Base-by-base conservation (phyloP, 2,113 vertebrate species). In the Prunella himalayana region DNA sequence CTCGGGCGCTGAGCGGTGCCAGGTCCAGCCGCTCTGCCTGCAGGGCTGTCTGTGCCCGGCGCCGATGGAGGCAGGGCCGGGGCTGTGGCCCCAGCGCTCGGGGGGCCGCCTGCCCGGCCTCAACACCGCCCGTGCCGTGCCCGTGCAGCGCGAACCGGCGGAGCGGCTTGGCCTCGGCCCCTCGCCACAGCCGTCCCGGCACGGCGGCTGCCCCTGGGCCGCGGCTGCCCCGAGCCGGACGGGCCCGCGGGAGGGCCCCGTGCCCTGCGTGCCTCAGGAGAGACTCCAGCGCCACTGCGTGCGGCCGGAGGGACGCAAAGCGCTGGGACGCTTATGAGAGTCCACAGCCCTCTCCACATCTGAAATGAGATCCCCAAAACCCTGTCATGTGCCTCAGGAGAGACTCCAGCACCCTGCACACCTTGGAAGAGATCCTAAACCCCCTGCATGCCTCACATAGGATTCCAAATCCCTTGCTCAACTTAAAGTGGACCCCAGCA, bases 171-270 rank as follows among this genome's bases (percentile, higher is more conserved):
- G 44, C 44, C 44, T 45, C 44, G 17, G 56, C 25, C 24, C 31
- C 37, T 42, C 17, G 7, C 12, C 19, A 9, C 4, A 10, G 2
- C 10, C 14, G 7, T 22, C 9, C 15, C 7, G 4, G 20, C 33
- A 10, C 13, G 41, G 57, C 21, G 10, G 41, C 25, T 12, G 47
- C 13, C 22, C 41, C 70, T 4, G 33, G 17, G 24, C 31, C 15
- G 13, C 27, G 5, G n/a, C 57, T n/a, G 45, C 37, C 10, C 41
- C 21, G n/a, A 37, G 41, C 51, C 17, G 20, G 15, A 14, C 15
- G 10, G 61, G 41, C 21, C 18, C 17, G 2, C 42, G 7, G 54
- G 6, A 57, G 24, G 4, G 20, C 10, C 11, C 17, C 4, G 11
- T 6, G 5, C 35, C 35, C 23, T 9, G 35, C 9, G 7, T 13